These are phyloP conservation scores for Poecilobothrus nobilitatus DNA, from an alignment of 2,888 invertebrate species.

Conservation along the genomic window DNA sequence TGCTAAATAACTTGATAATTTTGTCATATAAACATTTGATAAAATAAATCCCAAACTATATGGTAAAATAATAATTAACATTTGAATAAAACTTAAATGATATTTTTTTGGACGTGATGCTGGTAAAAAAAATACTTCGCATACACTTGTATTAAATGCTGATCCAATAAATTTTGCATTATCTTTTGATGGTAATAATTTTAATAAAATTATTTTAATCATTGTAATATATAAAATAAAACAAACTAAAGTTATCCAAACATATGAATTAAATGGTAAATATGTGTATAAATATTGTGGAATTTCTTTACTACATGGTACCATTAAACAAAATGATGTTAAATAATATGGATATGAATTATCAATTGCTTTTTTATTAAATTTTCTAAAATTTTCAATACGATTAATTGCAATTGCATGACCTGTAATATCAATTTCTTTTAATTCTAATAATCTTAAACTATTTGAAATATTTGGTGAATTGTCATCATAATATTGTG, in stretches of 20 bases:
- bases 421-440: not conserved
- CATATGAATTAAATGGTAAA: not conserved
- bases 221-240: not conserved
- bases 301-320: not conserved
- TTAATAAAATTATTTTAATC: not conserved
- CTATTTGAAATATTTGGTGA: not conserved
- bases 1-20: slow-evolving; percentile 30
- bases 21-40: slow-evolving; percentile 29
- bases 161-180: not conserved
- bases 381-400: not conserved
- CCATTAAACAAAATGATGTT: not conserved
- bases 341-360: not conserved
- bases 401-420: not conserved
- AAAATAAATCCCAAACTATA: slow-evolving; percentile 28
- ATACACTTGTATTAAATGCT: not conserved
- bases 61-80: not conserved
- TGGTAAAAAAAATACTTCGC: not conserved
- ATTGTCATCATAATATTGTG: not conserved
- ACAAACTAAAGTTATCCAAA: not conserved
- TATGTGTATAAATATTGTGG: not conserved
- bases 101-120: not conserved
- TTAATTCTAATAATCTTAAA: not conserved
- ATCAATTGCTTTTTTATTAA: not conserved
- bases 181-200: not conserved
- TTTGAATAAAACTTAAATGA: not conserved